Evolutionary conservation across 2,113 vertebrate species (phyloP), one percentile per base, ranked within the genome.

Genomic region (Carassius gibelio): DNA sequence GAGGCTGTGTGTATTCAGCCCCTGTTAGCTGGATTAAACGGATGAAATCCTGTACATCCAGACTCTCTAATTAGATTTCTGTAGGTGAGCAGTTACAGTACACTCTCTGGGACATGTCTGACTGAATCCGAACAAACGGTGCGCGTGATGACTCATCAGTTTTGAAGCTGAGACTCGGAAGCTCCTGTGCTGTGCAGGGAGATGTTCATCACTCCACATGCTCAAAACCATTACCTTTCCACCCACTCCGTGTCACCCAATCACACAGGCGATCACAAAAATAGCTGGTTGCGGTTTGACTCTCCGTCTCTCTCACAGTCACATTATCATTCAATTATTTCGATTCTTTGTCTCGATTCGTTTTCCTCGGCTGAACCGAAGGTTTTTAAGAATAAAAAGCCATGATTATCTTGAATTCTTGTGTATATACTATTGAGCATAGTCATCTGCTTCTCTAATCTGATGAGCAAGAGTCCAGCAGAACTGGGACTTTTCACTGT

Each of bases 141-240:
- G 89, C 83, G 88, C 82, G 79, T 48, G 90, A 92, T 94, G 94
- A 94, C 87, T 94, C 93, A 94, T 92, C 92, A 91, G 69, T 91
- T 91, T 86, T 91, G 80, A 72, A 69, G 55, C 26, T 26, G 71
- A 48, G 42, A 66, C 91, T 94, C 92, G 93, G 91, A 89, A 89
- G 81, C 78, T 92, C 92, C 93, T 92, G 93, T 93, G 91, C 87
- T 92, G 85, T 88, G 82, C 88, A 69, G 61, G 90, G 90, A 91
- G 87, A 88, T 89, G 82, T 57, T 88, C 88, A 66, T 88, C 91
- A 89, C 91, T 93, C 62, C 91, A 92, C 89, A 88, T 87, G 90
- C 88, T 92, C 92, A 91, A 91, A 91, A 91, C 89, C 91, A 91
- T 92, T 91, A 93, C 92, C 85, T 88, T 62, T 55, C 88, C 89